These are phyloP conservation scores for Andrena haemorrhoa DNA, from an alignment of 2,888 invertebrate species.

Conservation along the genomic window DNA sequence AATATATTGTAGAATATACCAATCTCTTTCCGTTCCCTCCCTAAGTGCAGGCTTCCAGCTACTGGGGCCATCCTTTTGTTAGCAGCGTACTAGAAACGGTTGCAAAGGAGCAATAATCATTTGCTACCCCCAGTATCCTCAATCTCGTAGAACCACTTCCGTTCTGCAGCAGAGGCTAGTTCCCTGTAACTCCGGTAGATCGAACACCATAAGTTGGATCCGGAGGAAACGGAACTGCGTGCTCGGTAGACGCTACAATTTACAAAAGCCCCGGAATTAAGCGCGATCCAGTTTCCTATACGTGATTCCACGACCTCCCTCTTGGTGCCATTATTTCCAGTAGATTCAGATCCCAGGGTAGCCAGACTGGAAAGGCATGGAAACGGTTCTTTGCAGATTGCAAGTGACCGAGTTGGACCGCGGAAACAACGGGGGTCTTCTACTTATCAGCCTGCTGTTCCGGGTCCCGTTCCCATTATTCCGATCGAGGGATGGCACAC, in stretches of 20 bases:
- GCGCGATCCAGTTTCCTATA: background rate
- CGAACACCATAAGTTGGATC: background rate
- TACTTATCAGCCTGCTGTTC: constrained; percentile 37
- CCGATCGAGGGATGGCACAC: constrained; percentile 4
- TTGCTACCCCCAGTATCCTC: too few species aligned
- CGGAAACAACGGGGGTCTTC: constrained; percentile 7
- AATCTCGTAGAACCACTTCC: too few species aligned
- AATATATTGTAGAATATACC: too few species aligned
- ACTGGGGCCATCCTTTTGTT: too few species aligned
- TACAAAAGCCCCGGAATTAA: background rate
- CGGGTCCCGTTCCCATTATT: constrained; percentile 31
- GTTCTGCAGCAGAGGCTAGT: too few species aligned
- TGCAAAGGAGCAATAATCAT: background rate
- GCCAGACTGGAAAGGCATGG: constrained; percentile 5
- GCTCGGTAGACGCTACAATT: constrained; percentile 6
- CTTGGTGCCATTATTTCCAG: background rate
- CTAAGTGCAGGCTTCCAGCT: background rate
- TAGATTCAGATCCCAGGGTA: background rate
- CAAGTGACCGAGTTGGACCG: constrained; percentile 20
- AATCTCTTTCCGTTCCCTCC: background rate
- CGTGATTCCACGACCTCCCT: background rate
- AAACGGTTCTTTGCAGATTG: background rate
- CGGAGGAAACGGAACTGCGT: background rate
- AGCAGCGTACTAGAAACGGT: too few species aligned
- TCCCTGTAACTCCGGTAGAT: too few species aligned